Percentiles rank a stretch among this genome's conserved stretches.
These are phyloP conservation scores for Germaria angustata DNA, from an alignment of 2,888 invertebrate species.

Conservation along the genomic window DNA sequence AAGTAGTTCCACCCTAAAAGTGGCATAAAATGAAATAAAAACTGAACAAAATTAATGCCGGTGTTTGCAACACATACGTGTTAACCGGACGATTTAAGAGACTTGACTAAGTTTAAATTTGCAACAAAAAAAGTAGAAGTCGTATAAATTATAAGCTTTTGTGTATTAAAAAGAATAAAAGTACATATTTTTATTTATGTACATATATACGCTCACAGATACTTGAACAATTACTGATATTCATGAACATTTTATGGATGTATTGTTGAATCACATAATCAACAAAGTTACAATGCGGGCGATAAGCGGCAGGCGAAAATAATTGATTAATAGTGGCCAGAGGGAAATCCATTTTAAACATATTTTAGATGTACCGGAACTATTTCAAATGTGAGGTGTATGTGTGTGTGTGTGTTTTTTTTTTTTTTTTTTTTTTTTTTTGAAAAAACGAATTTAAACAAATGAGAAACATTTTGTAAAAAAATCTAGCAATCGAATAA, in stretches of 20 bases:
- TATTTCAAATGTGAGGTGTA: no score
- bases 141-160: constrained; percentile 34
- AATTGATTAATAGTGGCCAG: no score
- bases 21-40: background rate
- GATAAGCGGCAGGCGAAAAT: constrained; percentile 12
- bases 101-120: constrained; percentile 54
- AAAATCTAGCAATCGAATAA: no score
- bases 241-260: constrained; percentile 16
- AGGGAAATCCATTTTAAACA: no score
- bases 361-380: no score
- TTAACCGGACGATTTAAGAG: constrained; percentile 54
- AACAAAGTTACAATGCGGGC: background rate
- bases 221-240: constrained; percentile 33
- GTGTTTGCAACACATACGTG: constrained; percentile 34
- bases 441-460: no score
- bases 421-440: no score
- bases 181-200: no score
- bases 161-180: background rate
- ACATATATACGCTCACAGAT: background rate
- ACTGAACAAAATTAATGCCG: constrained; percentile 9
- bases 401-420: no score
- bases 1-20: constrained; percentile 42
- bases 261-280: background rate
- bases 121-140: constrained; percentile 22
- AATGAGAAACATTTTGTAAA: no score